These are phyloP conservation scores for Drosophila greeni DNA, from an alignment of 2,888 invertebrate species.

Conservation along the genomic window DNA sequence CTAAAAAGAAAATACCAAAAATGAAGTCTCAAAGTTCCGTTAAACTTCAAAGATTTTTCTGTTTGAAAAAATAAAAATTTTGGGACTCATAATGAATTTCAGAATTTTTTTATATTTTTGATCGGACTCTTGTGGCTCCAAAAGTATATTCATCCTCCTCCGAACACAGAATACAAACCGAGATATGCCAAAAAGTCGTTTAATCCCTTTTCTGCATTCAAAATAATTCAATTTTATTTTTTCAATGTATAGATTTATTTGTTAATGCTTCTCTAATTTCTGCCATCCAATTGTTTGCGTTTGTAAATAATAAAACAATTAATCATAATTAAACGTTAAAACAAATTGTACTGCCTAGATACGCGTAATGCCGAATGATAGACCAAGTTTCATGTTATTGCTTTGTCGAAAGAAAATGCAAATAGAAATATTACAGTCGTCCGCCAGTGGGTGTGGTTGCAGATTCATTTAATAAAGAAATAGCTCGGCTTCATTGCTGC, in stretches of 20 bases:
- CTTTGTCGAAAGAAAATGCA: constrained; percentile 18
- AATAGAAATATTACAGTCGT: constrained; percentile 27
- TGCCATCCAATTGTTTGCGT: constrained; percentile 57
- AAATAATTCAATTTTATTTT: constrained; percentile 6
- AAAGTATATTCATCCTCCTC: too few relatives aligned
- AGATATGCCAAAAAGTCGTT: background rate
- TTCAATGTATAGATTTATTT: constrained; percentile 61
- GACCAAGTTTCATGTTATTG: constrained; percentile 21
- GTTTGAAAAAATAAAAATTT: too few relatives aligned
- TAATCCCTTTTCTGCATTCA: background rate
- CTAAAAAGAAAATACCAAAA: too few relatives aligned
- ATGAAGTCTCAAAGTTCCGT: too few relatives aligned
- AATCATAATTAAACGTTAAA: constrained; percentile 58
- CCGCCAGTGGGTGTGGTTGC: constrained; percentile 17
- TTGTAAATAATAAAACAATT: constrained; percentile 59
- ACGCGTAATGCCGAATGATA: constrained; percentile 44
- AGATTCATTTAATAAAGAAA: constrained; percentile 15
- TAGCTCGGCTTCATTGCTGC: constrained; percentile 10
- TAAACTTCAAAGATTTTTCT: too few relatives aligned
- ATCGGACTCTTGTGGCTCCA: too few relatives aligned
- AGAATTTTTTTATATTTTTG: too few relatives aligned
- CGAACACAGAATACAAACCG: background rate
- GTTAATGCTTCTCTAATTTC: constrained; percentile 55
- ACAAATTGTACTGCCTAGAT: constrained; percentile 66
- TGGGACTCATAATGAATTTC: too few relatives aligned